Evolutionary conservation across 92 coral and sea anemone species (phyloP).

Genomic region (Umimayanthus kanabou): DNA sequence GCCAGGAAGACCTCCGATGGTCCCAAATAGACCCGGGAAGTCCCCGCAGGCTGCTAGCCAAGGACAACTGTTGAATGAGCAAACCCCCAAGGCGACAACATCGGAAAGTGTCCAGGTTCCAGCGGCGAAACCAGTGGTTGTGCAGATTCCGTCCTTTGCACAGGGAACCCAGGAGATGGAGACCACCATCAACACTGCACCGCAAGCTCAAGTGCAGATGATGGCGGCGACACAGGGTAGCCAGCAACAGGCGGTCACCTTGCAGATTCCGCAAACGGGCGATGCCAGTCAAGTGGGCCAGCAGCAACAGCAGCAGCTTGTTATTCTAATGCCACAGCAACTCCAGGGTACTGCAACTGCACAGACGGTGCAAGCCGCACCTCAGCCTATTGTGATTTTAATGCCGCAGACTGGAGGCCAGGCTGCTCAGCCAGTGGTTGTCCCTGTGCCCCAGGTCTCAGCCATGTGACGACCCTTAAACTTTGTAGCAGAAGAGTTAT

Average conservation of each 20-base stretch:
- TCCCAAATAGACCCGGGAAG: conserved; percentile 26
- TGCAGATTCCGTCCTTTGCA: conserved; percentile 64
- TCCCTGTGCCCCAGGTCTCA: conserved; percentile 76
- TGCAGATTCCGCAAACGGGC: conserved; percentile 69
- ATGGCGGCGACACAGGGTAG: conserved; percentile 40
- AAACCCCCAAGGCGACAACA: conserved; percentile 15
- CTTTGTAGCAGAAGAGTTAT: not conserved
- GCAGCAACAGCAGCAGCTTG: conserved; percentile 80
- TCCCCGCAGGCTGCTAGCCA: conserved; percentile 1
- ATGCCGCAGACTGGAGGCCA: conserved; percentile 87
- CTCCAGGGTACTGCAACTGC: conserved; percentile 44
- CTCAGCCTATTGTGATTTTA: conserved; percentile 83
- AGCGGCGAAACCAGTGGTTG: conserved; percentile 55
- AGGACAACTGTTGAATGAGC: not conserved
- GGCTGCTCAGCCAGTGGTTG: conserved; percentile 77
- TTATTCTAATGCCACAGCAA: conserved; percentile 87
- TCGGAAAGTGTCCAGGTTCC: conserved; percentile 31
- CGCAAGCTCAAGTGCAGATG: conserved; percentile 48
- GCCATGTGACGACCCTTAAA: not conserved
- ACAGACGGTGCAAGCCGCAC: conserved; percentile 52
- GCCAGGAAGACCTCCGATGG: conserved; percentile 34
- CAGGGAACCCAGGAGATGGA: conserved; percentile 46
- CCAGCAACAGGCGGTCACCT: conserved; percentile 55
- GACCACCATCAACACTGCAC: conserved; percentile 32
- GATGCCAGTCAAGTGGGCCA: conserved; percentile 46